Evolutionary conservation across 2,797 vertebrate genomes (phyloP).

Genomic region (Hoplostethus mediterraneus): DNA sequence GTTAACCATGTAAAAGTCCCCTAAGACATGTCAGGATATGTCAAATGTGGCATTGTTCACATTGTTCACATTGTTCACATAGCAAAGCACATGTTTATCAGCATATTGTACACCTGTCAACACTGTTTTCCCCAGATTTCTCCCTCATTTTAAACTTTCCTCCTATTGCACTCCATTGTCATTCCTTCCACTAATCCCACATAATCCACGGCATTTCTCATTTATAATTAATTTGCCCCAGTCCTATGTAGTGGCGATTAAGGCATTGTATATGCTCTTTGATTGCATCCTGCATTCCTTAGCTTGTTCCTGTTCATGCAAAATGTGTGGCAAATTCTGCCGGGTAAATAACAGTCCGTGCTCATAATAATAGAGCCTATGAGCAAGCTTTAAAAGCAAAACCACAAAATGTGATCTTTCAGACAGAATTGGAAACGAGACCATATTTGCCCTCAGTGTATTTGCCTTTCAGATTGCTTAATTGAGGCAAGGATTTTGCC

Average conservation of each 20-base stretch:
- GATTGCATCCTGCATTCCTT: not conserved
- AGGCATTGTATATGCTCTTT: not conserved
- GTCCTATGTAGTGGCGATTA: not conserved
- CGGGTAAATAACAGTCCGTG: no score
- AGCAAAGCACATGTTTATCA: not conserved
- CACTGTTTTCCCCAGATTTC: not conserved
- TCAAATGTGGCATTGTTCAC: no score
- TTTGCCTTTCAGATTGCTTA: constrained; percentile 35
- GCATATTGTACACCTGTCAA: no score
- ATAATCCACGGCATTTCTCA: not conserved
- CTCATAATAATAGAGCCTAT: not conserved
- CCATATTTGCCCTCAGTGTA: constrained; percentile 15
- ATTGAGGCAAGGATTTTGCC: constrained; percentile 19
- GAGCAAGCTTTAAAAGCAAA: no score
- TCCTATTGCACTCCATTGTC: not conserved
- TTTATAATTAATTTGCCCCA: not conserved
- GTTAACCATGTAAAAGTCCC: no score
- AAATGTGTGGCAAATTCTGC: no score
- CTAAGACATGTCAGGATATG: no score
- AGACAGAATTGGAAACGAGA: not conserved
- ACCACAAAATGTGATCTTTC: not conserved
- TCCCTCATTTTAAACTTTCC: constrained; percentile 8
- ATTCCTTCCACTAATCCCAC: not conserved
- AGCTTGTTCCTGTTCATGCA: no score
- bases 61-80: not conserved